Evolutionary conservation across 2,888 invertebrate genomes (phyloP).

Genomic region (Aporophyla nigra): DNA sequence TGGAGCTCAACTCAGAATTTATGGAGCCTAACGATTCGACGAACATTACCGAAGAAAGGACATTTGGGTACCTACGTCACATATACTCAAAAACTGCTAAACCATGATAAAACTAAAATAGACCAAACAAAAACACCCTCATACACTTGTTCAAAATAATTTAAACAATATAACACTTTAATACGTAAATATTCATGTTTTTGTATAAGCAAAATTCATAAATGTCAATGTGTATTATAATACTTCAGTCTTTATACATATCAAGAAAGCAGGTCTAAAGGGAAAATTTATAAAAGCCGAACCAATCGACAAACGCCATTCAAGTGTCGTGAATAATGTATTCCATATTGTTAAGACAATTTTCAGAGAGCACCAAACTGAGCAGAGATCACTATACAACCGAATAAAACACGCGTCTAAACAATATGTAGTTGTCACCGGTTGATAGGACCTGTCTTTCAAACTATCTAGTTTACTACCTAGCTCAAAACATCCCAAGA

Average conservation of each 20-base stretch:
- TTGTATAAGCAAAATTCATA: too few relatives aligned
- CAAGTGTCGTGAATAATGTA: conserved; percentile 76
- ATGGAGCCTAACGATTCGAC: too few relatives aligned
- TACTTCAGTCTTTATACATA: neutral
- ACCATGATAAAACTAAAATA: too few relatives aligned
- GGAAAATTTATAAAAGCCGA: conserved; percentile 51
- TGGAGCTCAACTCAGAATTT: too few relatives aligned
- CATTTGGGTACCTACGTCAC: too few relatives aligned
- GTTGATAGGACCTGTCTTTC: conserved; percentile 90
- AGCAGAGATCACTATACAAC: conserved; percentile 84
- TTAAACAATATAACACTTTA: too few relatives aligned
- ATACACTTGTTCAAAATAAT: too few relatives aligned
- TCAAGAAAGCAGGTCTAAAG: conserved; percentile 25
- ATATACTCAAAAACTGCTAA: too few relatives aligned
- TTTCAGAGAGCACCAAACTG: conserved; percentile 80
- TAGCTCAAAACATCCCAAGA: conserved; percentile 29
- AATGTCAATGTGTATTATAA: neutral
- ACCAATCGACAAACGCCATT: conserved; percentile 68
- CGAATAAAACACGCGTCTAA: conserved; percentile 85
- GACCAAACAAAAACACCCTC: too few relatives aligned
- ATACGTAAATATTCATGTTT: too few relatives aligned
- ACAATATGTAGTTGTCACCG: conserved; percentile 90
- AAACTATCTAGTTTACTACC: conserved; percentile 81
- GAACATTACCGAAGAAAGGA: too few relatives aligned
- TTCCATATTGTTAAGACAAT: conserved; percentile 81